These are phyloP conservation scores for Branchinecta sandiegonensis DNA, from an alignment of 2,888 invertebrate species.

Conservation along the genomic window DNA sequence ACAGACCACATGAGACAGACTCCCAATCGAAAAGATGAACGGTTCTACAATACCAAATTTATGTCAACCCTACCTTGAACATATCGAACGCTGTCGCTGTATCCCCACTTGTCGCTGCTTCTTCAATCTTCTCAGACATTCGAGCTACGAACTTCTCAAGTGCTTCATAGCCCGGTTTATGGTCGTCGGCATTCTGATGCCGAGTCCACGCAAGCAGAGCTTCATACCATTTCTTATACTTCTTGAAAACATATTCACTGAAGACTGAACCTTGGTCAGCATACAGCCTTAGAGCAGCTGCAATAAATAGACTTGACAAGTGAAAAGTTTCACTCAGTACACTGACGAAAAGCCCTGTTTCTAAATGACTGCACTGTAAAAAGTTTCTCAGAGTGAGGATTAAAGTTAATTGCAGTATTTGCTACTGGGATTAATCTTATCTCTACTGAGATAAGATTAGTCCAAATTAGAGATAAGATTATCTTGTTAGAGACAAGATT, in stretches of 20 bases:
- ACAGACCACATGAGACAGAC: too few species aligned
- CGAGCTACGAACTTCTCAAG: conserved; percentile 3
- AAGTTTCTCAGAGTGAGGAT: too few species aligned
- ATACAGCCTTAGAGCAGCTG: not conserved
- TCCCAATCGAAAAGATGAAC: too few species aligned
- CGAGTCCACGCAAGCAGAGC: conserved; percentile 2
- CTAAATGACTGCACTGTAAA: too few species aligned
- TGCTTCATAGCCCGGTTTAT: not conserved
- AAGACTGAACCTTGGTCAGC: not conserved
- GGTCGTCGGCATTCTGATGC: not conserved
- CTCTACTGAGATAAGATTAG: too few species aligned
- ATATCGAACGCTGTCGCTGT: not conserved
- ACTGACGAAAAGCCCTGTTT: too few species aligned
- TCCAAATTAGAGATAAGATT: too few species aligned
- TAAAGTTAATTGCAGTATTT: too few species aligned
- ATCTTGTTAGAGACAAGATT: too few species aligned
- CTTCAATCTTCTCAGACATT: not conserved
- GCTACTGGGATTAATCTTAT: too few species aligned
- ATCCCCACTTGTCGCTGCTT: not conserved
- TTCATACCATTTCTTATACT: conserved; percentile 1
- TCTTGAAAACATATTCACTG: not conserved
- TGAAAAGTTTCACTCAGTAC: too few species aligned
- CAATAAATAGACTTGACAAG: too few species aligned
- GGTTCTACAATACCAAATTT: not conserved
- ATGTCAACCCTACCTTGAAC: conserved; percentile 2